Conservation (phyloP, 2,113 vertebrate species). For the Loxodonta africana region DNA sequence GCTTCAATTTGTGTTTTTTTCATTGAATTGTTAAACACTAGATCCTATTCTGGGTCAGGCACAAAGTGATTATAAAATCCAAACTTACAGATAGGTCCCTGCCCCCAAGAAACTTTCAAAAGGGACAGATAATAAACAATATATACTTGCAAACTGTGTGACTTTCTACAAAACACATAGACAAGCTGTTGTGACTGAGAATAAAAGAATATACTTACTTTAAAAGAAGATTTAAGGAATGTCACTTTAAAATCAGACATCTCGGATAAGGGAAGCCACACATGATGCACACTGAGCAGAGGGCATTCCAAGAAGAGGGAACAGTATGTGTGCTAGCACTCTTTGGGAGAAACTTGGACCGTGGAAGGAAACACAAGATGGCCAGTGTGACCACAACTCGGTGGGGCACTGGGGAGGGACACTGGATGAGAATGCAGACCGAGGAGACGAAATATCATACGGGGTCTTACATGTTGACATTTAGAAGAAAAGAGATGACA, state of each 20-base stretch:
- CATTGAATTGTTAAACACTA: background rate
- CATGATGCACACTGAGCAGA: fast-evolving
- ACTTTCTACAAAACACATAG: background rate
- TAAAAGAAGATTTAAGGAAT: background rate
- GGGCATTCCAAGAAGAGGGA: background rate
- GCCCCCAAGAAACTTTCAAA: background rate
- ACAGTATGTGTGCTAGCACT: background rate
- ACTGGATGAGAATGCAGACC: background rate
- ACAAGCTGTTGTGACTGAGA: background rate
- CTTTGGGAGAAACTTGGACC: background rate
- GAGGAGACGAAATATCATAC: background rate
- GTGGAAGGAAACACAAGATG: background rate
- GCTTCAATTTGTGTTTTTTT: background rate
- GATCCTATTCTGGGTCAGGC: background rate
- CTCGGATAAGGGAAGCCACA: background rate
- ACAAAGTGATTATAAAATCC: background rate
- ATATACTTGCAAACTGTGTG: background rate
- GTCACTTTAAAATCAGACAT: background rate
- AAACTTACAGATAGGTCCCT: background rate
- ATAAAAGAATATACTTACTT: background rate
- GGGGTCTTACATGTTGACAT: fast-evolving
- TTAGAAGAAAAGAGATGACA: background rate
- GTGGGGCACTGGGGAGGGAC: background rate
- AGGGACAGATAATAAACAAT: background rate
- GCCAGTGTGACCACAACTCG: background rate